Evolutionary conservation across 2,797 vertebrate species (phyloP).

Genomic region (Clarias pachynema): DNA sequence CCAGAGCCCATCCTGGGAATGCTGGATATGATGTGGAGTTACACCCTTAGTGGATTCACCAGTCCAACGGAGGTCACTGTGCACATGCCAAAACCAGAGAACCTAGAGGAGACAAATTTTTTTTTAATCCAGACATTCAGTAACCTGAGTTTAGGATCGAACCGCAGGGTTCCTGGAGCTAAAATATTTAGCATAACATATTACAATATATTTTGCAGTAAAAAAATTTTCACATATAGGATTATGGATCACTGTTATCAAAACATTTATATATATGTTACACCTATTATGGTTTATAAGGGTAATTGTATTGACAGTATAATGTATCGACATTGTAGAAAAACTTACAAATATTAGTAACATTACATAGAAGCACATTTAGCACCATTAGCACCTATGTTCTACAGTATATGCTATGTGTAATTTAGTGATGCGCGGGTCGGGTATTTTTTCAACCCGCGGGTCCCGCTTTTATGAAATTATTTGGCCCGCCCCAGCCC

Average conservation of each 20-base stretch:
- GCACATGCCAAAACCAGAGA: background rate
- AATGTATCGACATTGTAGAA: background rate
- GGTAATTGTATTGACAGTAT: background rate
- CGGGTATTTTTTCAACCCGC: no score
- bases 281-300: background rate
- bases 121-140: background rate
- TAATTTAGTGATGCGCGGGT: no score
- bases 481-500: no score
- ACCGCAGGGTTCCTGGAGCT: background rate
- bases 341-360: background rate
- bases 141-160: background rate
- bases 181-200: background rate
- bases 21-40: background rate
- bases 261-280: background rate
- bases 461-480: no score
- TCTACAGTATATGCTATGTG: no score
- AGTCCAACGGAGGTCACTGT: background rate
- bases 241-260: background rate
- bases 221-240: background rate
- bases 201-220: background rate
- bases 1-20: background rate
- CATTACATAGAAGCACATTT: background rate
- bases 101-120: background rate
- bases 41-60: background rate
- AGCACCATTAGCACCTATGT: no score